Evolutionary conservation across 1,140 invertebrate genomes (phyloP).

Genomic region (Tachypleus tridentatus): DNA sequence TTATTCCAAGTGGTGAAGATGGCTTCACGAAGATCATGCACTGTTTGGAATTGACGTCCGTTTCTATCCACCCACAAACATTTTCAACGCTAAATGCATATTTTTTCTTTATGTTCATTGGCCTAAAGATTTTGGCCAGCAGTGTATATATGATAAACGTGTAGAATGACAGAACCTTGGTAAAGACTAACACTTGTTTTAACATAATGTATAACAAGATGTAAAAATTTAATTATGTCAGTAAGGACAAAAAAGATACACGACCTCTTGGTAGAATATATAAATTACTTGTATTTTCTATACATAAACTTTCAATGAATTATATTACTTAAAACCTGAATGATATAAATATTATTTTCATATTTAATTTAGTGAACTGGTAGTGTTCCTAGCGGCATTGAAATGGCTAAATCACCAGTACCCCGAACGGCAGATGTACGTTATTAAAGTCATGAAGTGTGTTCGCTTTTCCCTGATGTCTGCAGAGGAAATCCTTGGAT

Average conservation of each 20-base stretch:
- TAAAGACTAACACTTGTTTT: no score
- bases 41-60: no score
- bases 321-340: background rate
- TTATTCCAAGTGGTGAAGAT: no score
- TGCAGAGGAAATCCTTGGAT: slow-evolving; percentile 10
- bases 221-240: background rate
- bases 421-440: slow-evolving; percentile 7
- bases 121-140: no score
- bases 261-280: no score
- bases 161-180: no score
- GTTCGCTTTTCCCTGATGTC: slow-evolving; percentile 12
- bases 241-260: background rate
- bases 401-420: slow-evolving; percentile 13
- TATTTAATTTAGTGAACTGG: slow-evolving; percentile 9
- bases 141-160: no score
- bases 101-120: no score
- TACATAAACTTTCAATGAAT: background rate
- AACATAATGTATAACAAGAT: no score
- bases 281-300: background rate
- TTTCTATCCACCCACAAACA: no score
- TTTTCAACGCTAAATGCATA: no score
- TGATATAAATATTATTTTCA: background rate
- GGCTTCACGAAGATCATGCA: no score
- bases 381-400: slow-evolving; percentile 13
- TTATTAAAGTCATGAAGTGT: background rate